These are phyloP conservation scores for Merluccius polli DNA, from an alignment of 2,797 vertebrate genomes.

Conservation along the genomic window DNA sequence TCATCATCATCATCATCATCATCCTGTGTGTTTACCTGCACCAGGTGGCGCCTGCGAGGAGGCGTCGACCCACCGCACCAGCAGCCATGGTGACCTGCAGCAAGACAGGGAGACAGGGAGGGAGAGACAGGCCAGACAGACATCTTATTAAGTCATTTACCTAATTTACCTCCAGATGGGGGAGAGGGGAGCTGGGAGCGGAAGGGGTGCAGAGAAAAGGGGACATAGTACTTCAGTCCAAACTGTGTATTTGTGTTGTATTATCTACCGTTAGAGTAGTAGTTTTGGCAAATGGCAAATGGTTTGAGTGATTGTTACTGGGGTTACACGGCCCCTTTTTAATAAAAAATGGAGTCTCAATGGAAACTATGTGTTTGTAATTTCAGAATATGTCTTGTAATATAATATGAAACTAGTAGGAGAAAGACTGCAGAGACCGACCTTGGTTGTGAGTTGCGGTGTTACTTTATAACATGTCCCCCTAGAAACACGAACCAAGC, in stretches of 20 bases:
- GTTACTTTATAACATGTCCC: conserved; percentile 52
- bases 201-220: not conserved
- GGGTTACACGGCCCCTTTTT: not conserved
- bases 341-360: not conserved
- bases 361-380: not conserved
- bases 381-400: not conserved
- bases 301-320: not conserved
- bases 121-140: not conserved
- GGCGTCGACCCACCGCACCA: conserved; percentile 37
- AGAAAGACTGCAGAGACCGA: conserved; percentile 26
- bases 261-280: too few species aligned
- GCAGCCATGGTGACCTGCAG: conserved; percentile 60
- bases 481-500: conserved; percentile 39
- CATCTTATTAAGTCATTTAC: not conserved
- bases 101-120: not conserved
- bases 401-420: not conserved
- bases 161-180: not conserved
- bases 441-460: conserved; percentile 41
- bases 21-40: conserved; percentile 37
- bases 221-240: not conserved
- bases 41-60: conserved; percentile 41
- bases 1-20: not conserved
- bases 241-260: not conserved
- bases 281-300: too few species aligned
- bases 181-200: not conserved